phyloP scores from a whole-genome alignment of 1,140 invertebrate species.

The Oreohelix idahoensis region DNA sequence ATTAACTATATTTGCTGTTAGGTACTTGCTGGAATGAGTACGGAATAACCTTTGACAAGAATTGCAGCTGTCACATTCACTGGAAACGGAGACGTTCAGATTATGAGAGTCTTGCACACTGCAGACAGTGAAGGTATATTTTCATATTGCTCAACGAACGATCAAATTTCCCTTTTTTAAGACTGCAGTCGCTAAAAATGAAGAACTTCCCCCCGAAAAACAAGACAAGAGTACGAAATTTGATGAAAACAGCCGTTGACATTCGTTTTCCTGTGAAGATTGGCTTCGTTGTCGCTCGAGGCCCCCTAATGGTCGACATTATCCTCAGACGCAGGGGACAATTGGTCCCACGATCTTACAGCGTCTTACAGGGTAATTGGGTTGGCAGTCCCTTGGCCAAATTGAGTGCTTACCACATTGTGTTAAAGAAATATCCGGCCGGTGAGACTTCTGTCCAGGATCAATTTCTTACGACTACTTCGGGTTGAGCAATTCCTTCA shows the following conservation, averaged over 20 bases:
- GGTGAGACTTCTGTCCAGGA: neutral
- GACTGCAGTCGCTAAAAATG: neutral
- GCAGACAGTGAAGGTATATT: neutral
- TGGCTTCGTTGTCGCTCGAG: neutral
- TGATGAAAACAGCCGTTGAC: slow-evolving; percentile 13
- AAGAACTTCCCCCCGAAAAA: neutral
- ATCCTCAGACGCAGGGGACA: neutral
- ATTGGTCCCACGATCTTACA: neutral
- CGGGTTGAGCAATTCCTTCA: neutral
- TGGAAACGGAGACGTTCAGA: neutral
- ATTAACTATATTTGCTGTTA: neutral
- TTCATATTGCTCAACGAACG: neutral
- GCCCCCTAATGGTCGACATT: slow-evolving; percentile 1
- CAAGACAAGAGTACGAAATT: neutral
- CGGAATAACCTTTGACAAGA: neutral
- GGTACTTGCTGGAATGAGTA: neutral
- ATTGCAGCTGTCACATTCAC: neutral
- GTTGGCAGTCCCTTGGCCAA: slow-evolving; percentile 4
- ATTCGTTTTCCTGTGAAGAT: slow-evolving; percentile 9
- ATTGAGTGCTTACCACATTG: slow-evolving; percentile 17
- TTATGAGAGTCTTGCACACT: neutral
- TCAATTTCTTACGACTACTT: neutral
- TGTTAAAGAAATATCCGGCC: slow-evolving; percentile 7
- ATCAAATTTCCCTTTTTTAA: neutral
- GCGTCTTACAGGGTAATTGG: slow-evolving; percentile 9